These are phyloP conservation scores for Diadema setosum DNA, from an alignment of 35 echinoderm and acorn worm species.

Conservation along the genomic window DNA sequence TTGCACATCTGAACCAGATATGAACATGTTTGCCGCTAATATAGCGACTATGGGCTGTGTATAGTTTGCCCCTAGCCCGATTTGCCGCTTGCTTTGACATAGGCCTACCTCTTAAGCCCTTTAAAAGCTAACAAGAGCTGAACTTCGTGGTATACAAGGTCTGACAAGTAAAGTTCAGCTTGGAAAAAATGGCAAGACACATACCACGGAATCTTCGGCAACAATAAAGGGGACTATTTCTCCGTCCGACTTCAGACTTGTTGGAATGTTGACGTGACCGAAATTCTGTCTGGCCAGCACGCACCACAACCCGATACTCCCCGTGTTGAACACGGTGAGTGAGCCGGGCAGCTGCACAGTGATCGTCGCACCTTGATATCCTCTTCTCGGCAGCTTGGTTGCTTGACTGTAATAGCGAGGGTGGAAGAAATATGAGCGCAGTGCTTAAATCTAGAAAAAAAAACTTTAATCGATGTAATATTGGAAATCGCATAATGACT, in stretches of 20 bases:
- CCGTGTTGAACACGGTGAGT: slow-evolving; percentile 25
- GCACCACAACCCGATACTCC: slow-evolving; percentile 74
- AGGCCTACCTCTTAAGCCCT: too few relatives aligned
- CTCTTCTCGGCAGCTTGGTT: not conserved
- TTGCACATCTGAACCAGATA: too few relatives aligned
- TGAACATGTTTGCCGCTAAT: too few relatives aligned
- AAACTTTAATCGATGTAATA: too few relatives aligned
- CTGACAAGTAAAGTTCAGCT: not conserved
- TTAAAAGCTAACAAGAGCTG: too few relatives aligned
- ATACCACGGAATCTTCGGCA: not conserved
- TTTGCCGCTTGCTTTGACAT: not conserved
- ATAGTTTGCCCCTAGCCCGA: not conserved
- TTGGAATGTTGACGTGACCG: slow-evolving; percentile 56
- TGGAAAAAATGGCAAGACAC: not conserved
- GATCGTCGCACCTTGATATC: slow-evolving; percentile 19
- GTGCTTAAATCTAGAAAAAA: too few relatives aligned
- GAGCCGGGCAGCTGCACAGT: slow-evolving; percentile 51
- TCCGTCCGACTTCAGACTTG: not conserved
- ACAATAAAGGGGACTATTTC: not conserved
- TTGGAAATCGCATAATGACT: too few relatives aligned
- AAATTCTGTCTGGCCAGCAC: slow-evolving; percentile 44
- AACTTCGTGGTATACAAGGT: too few relatives aligned
- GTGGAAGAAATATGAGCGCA: too few relatives aligned
- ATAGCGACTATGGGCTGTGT: too few relatives aligned
- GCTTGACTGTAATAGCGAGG: not conserved